Base-by-base conservation (phyloP, 2,888 invertebrate genomes). In the Polymixis flavicincta region DNA sequence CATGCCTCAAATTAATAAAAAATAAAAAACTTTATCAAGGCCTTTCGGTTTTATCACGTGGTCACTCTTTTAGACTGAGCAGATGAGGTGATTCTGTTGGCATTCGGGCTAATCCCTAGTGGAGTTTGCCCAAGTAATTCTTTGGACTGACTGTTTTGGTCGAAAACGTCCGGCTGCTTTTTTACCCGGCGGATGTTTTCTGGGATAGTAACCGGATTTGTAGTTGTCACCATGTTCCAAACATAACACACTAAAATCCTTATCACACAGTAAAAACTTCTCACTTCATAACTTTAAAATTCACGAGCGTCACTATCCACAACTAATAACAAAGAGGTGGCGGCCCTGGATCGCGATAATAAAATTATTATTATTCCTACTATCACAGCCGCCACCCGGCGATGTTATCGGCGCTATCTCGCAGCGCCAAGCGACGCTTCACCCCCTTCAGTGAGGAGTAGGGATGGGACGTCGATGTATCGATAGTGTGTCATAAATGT, bases 281-380 rank as follows among this genome's bases (percentile, higher is more conserved):
- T 50, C 86, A 86, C 80, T 77, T 76, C 76, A 86, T 86, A 67
- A 84, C 65, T 79, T 76, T 73, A 85, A 83, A 83, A 84, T 77
- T 80, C 69, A 67, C 84, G 72, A 75, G 70, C 77, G 64, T 74
- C 83, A 90, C 88, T 88, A 87, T 82, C 48, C 54, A 71, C 37
- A 37, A 37, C 80, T 66, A 84, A 54, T 86, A 88, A 86, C 88
- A 86, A 85, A 80, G 90, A 89, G 89, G 87, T 90, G 92, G 89
- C 91, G 93, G 84, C 95, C 94, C 94, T 94, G 92, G 92, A 94
- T 94, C 92, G 92, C 90, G 95, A 95, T 96, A 95, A 93, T 95
- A 95, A 94, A 96, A 96, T 96, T 95, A 96, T 96, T 96, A 96
- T 96, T 96, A 96, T 94, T 95, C 95, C 91, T 92, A 92, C 92